phyloP scores from a whole-genome alignment of 2,113 vertebrate genomes.

The Pterocles orientalis region DNA sequence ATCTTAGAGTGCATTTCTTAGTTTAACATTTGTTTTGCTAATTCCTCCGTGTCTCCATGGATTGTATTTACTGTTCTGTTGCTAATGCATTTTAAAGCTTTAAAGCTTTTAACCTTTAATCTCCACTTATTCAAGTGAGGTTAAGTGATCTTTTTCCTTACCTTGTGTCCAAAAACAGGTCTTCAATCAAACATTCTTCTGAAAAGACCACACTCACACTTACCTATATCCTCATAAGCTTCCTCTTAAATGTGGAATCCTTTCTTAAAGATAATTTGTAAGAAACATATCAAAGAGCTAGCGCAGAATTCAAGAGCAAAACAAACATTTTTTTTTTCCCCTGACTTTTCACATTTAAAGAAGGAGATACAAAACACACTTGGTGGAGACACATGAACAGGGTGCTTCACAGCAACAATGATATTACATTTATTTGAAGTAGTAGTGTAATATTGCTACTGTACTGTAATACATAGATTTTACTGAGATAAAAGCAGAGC shows the following conservation, averaged over 20 bases:
- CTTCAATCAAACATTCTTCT: conserved; percentile 74
- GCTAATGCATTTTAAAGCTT: conserved; percentile 79
- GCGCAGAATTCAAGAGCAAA: conserved; percentile 12
- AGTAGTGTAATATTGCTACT: background rate
- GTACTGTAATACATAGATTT: background rate
- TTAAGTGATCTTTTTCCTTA: conserved; percentile 77
- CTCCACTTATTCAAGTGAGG: conserved; percentile 76
- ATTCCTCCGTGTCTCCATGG: conserved; percentile 74
- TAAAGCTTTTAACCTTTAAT: conserved; percentile 85
- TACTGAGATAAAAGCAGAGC: background rate
- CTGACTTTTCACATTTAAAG: background rate
- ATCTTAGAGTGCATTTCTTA: conserved; percentile 67
- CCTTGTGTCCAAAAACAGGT: conserved; percentile 72
- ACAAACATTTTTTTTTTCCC: background rate
- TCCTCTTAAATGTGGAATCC: conserved; percentile 26
- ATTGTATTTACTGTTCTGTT: conserved; percentile 78
- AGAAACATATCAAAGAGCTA: conserved; percentile 27
- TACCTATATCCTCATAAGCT: conserved; percentile 52
- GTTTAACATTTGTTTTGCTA: conserved; percentile 81
- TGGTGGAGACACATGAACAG: background rate
- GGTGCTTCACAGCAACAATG: background rate
- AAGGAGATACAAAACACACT: background rate
- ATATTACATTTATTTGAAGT: background rate
- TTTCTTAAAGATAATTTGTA: conserved; percentile 41
- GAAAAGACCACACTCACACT: conserved; percentile 65